These are phyloP conservation scores for Zosterops borbonicus DNA, from an alignment of 2,113 vertebrate species.

Conservation along the genomic window DNA sequence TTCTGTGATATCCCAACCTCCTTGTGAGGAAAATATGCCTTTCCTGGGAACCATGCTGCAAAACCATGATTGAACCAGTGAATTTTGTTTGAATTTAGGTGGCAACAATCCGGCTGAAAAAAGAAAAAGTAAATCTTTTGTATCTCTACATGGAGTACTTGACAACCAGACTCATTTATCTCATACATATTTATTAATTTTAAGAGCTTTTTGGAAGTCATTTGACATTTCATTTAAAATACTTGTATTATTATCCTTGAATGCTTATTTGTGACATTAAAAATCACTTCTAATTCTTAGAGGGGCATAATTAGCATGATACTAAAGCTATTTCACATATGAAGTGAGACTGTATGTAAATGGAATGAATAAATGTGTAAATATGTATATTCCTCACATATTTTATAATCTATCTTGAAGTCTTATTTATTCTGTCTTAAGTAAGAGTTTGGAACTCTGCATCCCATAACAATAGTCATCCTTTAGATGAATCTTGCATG, in stretches of 20 bases:
- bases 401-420: background rate
- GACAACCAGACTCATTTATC: conserved; percentile 72
- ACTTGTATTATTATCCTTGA: conserved; percentile 77
- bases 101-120: conserved; percentile 27
- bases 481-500: background rate
- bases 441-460: background rate
- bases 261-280: conserved; percentile 71
- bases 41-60: background rate
- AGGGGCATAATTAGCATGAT: conserved; percentile 35
- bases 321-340: background rate
- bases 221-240: conserved; percentile 80
- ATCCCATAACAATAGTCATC: background rate
- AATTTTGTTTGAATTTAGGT: conserved; percentile 41
- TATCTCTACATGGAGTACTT: conserved; percentile 67
- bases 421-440: background rate
- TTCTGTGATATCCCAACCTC: background rate
- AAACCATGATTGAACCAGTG: background rate
- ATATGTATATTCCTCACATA: background rate
- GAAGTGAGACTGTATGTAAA: background rate
- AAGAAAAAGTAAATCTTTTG: conserved; percentile 40
- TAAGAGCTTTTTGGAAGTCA: conserved; percentile 77
- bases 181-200: conserved; percentile 80
- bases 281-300: conserved; percentile 71
- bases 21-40: background rate
- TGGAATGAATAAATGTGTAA: background rate